Conservation (phyloP, 2,797 vertebrate species). For the Numenius phaeopus region DNA sequence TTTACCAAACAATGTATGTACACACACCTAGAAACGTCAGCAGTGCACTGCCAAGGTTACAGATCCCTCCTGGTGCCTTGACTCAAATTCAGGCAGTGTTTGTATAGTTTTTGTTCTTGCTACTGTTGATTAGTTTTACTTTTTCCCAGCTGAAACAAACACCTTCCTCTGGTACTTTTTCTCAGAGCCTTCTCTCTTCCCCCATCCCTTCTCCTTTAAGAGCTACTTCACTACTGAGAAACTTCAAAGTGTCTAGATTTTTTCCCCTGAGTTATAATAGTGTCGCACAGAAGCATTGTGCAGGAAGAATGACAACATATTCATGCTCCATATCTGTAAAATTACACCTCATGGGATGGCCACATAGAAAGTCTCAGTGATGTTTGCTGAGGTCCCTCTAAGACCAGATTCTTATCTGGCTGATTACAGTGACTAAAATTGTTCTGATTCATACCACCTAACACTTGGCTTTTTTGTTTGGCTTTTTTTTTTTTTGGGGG, state of each 20-base stretch:
- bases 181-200: background rate
- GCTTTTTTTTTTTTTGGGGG: background rate
- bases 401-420: background rate
- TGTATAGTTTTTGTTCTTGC: background rate
- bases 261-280: background rate
- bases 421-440: background rate
- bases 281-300: background rate
- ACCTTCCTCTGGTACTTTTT: background rate
- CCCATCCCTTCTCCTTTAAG: background rate
- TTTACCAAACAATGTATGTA: background rate
- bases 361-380: background rate
- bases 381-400: background rate
- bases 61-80: background rate
- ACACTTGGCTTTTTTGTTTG: background rate
- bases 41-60: background rate
- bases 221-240: background rate
- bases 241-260: background rate
- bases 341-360: background rate
- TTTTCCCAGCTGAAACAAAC: background rate
- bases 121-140: background rate
- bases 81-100: background rate
- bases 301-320: background rate
- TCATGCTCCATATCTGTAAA: background rate
- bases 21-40: background rate
- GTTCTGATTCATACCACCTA: background rate